These are phyloP conservation scores for Brachyistius frenatus DNA, from an alignment of 2,113 vertebrate species.

Conservation along the genomic window DNA sequence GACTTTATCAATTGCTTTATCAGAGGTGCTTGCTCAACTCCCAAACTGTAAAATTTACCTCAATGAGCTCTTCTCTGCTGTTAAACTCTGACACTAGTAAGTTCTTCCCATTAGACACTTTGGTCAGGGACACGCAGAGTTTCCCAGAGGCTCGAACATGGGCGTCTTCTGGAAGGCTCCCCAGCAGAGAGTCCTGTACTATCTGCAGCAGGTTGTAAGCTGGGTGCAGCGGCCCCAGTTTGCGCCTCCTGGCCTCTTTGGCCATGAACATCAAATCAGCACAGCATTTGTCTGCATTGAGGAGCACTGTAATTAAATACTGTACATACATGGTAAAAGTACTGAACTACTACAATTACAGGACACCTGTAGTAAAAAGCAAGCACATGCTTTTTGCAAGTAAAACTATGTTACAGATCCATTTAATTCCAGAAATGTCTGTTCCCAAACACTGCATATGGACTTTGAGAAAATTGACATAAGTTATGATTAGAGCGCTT, in stretches of 20 bases:
- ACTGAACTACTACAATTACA: neutral
- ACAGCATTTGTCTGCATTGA: conserved; percentile 62
- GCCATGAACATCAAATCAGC: conserved; percentile 66
- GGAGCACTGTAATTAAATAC: neutral
- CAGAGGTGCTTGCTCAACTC: too few species aligned
- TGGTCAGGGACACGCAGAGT: conserved; percentile 90
- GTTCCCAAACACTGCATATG: too few species aligned
- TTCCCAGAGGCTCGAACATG: conserved; percentile 85
- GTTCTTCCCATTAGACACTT: conserved; percentile 89
- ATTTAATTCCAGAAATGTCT: too few species aligned
- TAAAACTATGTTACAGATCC: too few species aligned
- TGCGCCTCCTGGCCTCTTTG: conserved; percentile 82
- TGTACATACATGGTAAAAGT: neutral
- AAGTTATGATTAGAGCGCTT: too few species aligned
- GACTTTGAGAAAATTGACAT: too few species aligned
- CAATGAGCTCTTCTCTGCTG: conserved; percentile 91
- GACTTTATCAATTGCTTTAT: too few species aligned
- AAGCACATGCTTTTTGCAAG: too few species aligned
- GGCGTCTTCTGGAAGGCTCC: conserved; percentile 86
- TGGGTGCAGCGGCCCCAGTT: conserved; percentile 87
- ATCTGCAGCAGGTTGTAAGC: conserved; percentile 83
- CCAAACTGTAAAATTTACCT: conserved; percentile 68
- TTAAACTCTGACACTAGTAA: conserved; percentile 90
- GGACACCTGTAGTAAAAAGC: neutral
- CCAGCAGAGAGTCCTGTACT: conserved; percentile 77